Conservation (phyloP, 2,797 vertebrate genomes). For the Masticophis lateralis region DNA sequence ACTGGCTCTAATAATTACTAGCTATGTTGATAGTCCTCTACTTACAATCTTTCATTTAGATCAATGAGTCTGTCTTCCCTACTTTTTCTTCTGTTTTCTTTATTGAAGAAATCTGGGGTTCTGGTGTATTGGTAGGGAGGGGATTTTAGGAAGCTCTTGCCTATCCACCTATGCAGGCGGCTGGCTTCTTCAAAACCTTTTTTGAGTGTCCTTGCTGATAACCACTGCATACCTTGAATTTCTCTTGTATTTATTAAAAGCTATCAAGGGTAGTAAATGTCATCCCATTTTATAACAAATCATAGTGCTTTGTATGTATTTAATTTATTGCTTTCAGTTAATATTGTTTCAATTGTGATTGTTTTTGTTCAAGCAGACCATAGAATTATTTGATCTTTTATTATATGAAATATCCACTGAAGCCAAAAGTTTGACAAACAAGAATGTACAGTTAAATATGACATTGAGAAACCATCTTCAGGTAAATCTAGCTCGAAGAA, state of each 20-base stretch:
- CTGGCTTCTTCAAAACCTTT: neutral
- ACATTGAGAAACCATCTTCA: slow-evolving; percentile 83
- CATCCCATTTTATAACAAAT: neutral
- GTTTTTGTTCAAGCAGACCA: slow-evolving; percentile 73
- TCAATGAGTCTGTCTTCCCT: neutral
- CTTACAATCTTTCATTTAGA: neutral
- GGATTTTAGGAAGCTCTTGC: neutral
- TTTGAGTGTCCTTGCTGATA: neutral
- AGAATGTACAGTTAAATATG: slow-evolving; percentile 80
- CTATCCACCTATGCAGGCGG: neutral
- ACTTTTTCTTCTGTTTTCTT: neutral
- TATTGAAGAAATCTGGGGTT: neutral
- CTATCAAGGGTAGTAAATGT: neutral
- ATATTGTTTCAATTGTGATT: neutral
- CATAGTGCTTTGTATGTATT: neutral
- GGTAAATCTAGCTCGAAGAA: slow-evolving; percentile 65
- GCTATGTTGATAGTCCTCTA: neutral
- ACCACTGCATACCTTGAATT: neutral
- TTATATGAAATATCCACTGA: slow-evolving; percentile 81
- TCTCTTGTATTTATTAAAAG: neutral
- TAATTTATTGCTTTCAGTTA: neutral
- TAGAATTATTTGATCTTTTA: slow-evolving; percentile 82
- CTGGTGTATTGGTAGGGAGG: neutral
- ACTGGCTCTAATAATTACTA: neutral
- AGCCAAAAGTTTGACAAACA: slow-evolving; percentile 81